Base-by-base conservation (phyloP, 2,797 vertebrate genomes). In the Hybognathus amarus region DNA sequence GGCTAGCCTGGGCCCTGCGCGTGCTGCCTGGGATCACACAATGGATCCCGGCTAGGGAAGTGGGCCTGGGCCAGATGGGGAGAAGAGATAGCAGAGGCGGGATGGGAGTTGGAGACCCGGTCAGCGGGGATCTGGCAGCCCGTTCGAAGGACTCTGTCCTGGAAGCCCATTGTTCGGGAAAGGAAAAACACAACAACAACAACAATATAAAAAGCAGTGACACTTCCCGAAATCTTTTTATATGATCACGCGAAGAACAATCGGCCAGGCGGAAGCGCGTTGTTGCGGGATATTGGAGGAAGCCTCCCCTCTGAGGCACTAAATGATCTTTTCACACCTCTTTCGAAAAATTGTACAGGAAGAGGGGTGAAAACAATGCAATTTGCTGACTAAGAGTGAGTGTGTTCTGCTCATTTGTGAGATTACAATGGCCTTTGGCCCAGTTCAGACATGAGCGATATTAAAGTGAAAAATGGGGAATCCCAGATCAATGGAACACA, bases 151-250 rank as follows among this genome's bases (percentile, higher is more conserved):
- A 93, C 92, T 92, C 90, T 92, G 93, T 92, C 93, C 93, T 91
- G 93, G 93, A 95, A 94, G 91, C 90, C 93, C 92, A 96, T 96
- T 95, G 94, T 95, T 95, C 93, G 83, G 86, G 89, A 89, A 86
- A 93, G 93, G 94, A 94, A 95, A 94, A 94, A 93, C 94, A 94
- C 93, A 94, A 94, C 93, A 95, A 95, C 93, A 95, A 94, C 94
- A 93, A 94, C 86, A 89, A 78, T 77, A 87, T 82, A 89, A 87
- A 89, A 91, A 89, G 92, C 92, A 92, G 27, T 85, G 91, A 94
- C 91, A 92, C 93, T 94, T 94, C 93, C 94, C 91, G 92, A 93
- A n/a, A 95, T 94, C 92, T 94, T 95, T 95, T 94, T 93, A 94
- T 94, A 95, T 91, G 92, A 94, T 94, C 93, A 92, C 92, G 92